A percentile compares a stretch with the other conserved stretches of the same genome.
Evolutionary conservation across 2,113 vertebrate genomes (phyloP).

Genomic region (Sander lucioperca): DNA sequence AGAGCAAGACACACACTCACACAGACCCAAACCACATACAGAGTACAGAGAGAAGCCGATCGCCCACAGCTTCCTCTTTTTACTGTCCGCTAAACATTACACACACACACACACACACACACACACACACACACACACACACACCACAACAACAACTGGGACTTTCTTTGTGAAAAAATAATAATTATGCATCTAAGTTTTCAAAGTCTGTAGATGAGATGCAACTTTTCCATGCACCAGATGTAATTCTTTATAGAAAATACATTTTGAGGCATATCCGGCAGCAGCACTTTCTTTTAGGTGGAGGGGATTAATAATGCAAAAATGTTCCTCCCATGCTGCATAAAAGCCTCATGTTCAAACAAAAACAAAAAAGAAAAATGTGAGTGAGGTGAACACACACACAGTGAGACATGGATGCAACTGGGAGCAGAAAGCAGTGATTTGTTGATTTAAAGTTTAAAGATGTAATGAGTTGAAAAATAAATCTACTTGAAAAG

Average conservation of each 20-base stretch:
- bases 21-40: conserved; percentile 74
- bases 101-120: conserved; percentile 43
- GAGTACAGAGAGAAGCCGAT: conserved; percentile 73
- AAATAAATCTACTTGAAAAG: background rate
- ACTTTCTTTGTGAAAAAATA: conserved; percentile 16
- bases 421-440: background rate
- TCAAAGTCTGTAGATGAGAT: conserved; percentile 25
- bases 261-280: conserved; percentile 19
- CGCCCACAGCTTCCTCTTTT: conserved; percentile 77
- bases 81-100: conserved; percentile 67
- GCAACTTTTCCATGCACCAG: background rate
- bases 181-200: conserved; percentile 45
- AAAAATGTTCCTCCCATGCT: conserved; percentile 16
- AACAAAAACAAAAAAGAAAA: background rate
- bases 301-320: conserved; percentile 17
- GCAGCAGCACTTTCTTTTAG: background rate
- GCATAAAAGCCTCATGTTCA: conserved; percentile 1
- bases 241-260: conserved; percentile 39
- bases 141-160: conserved; percentile 1
- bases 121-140: conserved; percentile 33
- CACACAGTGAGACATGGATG: background rate
- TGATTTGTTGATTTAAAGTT: background rate
- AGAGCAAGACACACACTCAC: conserved; percentile 70
- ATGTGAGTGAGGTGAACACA: background rate
- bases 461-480: background rate